phyloP scores from a whole-genome alignment of 2,797 vertebrate species.

The Tarsius wallacei region DNA sequence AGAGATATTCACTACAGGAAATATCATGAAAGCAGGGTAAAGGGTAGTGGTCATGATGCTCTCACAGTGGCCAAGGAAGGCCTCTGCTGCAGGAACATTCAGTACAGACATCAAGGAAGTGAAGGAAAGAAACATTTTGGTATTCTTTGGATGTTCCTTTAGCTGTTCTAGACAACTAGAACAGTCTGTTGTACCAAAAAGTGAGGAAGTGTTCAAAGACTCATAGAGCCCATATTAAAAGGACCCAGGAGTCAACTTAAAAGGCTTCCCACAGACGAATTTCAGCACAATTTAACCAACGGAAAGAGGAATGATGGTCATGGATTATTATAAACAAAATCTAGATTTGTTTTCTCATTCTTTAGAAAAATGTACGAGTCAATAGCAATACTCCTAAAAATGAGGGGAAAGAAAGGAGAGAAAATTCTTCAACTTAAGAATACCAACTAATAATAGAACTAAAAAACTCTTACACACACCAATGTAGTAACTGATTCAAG shows the following conservation, averaged over 20 bases:
- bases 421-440: slow-evolving; percentile 43
- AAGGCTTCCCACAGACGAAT: not conserved
- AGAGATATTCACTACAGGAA: not conserved
- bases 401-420: not conserved
- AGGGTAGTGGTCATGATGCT: not conserved
- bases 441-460: not conserved
- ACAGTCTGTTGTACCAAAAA: not conserved
- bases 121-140: not conserved
- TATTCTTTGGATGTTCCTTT: not conserved
- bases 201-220: not conserved
- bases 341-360: not conserved
- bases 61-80: too few relatives aligned
- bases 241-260: not conserved
- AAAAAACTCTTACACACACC: not conserved
- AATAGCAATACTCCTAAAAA: not conserved
- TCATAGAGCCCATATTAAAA: not conserved
- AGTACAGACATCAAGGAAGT: not conserved
- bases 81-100: not conserved
- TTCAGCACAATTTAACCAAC: not conserved
- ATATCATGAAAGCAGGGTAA: not conserved
- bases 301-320: not conserved
- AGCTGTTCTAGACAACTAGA: not conserved
- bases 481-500: not conserved
- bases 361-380: not conserved
- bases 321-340: not conserved